These are phyloP conservation scores for Oedothorax gibbosus DNA, from an alignment of 1,140 invertebrate genomes.

Conservation along the genomic window DNA sequence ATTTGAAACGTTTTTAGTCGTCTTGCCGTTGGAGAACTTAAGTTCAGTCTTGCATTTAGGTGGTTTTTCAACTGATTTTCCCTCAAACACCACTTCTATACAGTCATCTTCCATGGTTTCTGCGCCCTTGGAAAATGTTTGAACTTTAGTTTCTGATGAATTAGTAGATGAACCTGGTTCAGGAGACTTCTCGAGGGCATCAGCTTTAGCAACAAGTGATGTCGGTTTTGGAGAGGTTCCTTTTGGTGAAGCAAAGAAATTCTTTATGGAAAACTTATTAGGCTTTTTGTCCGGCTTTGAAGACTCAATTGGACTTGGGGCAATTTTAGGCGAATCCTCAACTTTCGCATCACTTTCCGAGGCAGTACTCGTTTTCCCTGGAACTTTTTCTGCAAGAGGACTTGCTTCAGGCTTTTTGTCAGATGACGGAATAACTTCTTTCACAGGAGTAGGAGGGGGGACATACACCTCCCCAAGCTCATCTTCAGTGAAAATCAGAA, in stretches of 20 bases:
- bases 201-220: not conserved
- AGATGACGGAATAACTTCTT: not conserved
- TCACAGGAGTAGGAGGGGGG: slow-evolving; percentile 5
- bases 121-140: not conserved
- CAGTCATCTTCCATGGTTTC: slow-evolving; percentile 1
- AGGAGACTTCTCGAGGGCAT: not conserved
- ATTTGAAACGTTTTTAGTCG: too few relatives aligned
- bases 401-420: not conserved
- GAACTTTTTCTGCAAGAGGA: not conserved
- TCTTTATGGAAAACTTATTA: slow-evolving; percentile 41
- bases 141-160: not conserved
- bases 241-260: slow-evolving; percentile 45
- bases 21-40: too few relatives aligned
- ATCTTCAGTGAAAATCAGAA: slow-evolving; percentile 83
- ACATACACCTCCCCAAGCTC: slow-evolving; percentile 78
- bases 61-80: not conserved
- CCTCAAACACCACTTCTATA: slow-evolving; percentile 15
- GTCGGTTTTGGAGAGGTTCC: not conserved
- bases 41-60: too few relatives aligned
- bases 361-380: not conserved
- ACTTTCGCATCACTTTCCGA: not conserved
- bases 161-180: not conserved
- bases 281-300: slow-evolving; percentile 7
- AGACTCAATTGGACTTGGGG: not conserved
- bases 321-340: not conserved